phyloP scores from a whole-genome alignment of 1,140 invertebrate species.

The Tenebrio molitor region DNA sequence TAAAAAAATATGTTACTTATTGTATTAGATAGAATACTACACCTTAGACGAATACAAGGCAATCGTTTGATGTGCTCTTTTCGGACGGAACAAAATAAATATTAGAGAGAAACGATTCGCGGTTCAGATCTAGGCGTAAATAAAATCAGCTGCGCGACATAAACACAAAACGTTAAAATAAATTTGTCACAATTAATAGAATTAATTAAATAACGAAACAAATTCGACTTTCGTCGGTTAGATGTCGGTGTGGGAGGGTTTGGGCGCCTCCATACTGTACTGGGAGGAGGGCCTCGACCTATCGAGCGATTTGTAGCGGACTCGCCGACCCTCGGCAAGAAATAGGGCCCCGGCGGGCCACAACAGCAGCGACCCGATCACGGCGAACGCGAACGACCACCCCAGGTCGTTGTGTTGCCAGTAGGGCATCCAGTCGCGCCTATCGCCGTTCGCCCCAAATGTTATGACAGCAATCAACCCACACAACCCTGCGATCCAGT shows the following conservation, averaged over 20 bases:
- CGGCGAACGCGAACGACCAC: constrained; percentile 93
- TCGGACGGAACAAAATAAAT: constrained; percentile 32
- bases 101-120: background rate
- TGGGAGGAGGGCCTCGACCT: constrained; percentile 72
- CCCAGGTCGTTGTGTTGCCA: constrained; percentile 97
- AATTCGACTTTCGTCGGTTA: too few species aligned
- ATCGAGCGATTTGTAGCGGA: constrained; percentile 78
- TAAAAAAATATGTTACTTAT: constrained; percentile 18
- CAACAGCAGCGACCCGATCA: constrained; percentile 81
- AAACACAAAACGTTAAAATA: too few species aligned
- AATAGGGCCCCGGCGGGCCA: constrained; percentile 83
- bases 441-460: constrained; percentile 91
- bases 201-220: too few species aligned
- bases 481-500: constrained; percentile 80
- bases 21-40: background rate
- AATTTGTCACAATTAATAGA: too few species aligned
- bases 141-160: too few species aligned
- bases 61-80: constrained; percentile 31
- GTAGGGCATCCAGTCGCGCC: constrained; percentile 95
- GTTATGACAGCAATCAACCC: constrained; percentile 80
- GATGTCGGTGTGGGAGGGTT: constrained; percentile 71
- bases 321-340: constrained; percentile 84
- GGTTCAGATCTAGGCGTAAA: too few species aligned
- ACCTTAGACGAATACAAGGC: constrained; percentile 11
- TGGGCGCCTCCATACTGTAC: constrained; percentile 71